phyloP scores from a whole-genome alignment of 23 tunicate species.

The Halocynthia aurantium region DNA sequence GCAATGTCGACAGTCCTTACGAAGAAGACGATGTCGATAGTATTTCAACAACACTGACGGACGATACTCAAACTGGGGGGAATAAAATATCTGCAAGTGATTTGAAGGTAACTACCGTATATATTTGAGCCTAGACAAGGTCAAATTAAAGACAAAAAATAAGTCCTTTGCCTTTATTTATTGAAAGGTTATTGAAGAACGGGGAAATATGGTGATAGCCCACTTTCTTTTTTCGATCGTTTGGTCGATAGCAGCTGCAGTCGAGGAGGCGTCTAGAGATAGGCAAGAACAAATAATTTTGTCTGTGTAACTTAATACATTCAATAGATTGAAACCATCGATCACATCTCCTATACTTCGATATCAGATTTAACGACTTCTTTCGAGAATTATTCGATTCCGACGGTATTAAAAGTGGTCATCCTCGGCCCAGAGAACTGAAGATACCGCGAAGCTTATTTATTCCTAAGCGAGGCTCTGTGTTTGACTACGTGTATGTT shows the following conservation, averaged over 20 bases:
- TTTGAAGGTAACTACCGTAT: conserved; percentile 34
- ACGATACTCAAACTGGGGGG: conserved; percentile 26
- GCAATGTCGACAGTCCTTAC: conserved; percentile 8
- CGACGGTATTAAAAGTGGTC: conserved; percentile 39
- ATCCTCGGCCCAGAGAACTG: conserved; percentile 74
- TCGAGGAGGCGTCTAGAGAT: conserved; percentile 61
- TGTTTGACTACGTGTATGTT: conserved; percentile 74
- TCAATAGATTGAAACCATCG: too few species aligned
- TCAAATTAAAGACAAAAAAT: too few species aligned
- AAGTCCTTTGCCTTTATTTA: too few species aligned
- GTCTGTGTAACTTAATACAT: too few species aligned
- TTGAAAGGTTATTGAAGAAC: conserved; percentile 64
- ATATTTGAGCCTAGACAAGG: too few species aligned
- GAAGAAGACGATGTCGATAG: conserved; percentile 75
- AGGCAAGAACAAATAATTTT: conserved; percentile 23
- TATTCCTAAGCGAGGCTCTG: conserved; percentile 75
- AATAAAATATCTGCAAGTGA: conserved; percentile 52
- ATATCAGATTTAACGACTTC: conserved; percentile 57
- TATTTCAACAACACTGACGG: conserved; percentile 46
- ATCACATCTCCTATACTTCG: background rate
- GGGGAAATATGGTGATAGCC: conserved; percentile 85
- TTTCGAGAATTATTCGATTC: conserved; percentile 77
- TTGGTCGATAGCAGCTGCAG: conserved; percentile 65
- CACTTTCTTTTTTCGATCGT: conserved; percentile 76
- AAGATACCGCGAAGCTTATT: conserved; percentile 57